Evolutionary conservation across 2,888 invertebrate genomes (phyloP).

Genomic region (Pristionchus exspectatus): DNA sequence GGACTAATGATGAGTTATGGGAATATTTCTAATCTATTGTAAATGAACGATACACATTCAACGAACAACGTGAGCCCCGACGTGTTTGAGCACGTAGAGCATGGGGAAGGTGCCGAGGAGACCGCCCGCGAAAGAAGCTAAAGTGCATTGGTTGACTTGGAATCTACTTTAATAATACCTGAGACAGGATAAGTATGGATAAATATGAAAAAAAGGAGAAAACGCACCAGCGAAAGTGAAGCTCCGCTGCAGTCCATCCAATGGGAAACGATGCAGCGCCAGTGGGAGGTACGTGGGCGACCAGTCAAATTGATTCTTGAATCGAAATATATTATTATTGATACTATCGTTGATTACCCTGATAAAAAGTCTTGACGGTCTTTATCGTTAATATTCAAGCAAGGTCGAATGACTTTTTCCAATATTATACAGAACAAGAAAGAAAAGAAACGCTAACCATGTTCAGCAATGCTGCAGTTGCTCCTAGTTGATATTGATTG

Average conservation of each 20-base stretch:
- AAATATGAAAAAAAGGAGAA: not conserved
- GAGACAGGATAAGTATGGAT: not conserved
- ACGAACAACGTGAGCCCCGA: not conserved
- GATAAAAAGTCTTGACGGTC: no score
- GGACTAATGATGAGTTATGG: no score
- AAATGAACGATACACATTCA: no score
- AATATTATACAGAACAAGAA: not conserved
- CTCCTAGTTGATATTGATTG: not conserved
- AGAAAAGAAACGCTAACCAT: not conserved
- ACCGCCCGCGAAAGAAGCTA: not conserved
- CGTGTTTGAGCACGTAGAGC: not conserved
- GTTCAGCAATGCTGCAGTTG: not conserved
- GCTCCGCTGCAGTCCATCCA: not conserved
- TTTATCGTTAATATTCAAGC: not conserved
- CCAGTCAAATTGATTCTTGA: conserved; percentile 3
- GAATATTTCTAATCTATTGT: no score
- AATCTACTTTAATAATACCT: not conserved
- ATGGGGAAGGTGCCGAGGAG: conserved; percentile 6
- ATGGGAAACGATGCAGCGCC: not conserved
- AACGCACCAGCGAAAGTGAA: conserved; percentile 2
- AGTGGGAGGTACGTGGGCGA: not conserved
- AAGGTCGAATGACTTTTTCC: no score
- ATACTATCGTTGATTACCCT: no score
- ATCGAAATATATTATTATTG: not conserved
- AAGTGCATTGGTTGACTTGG: not conserved